Conservation (phyloP, 2,797 vertebrate species). For the Sebastiscus albofasciatus region DNA sequence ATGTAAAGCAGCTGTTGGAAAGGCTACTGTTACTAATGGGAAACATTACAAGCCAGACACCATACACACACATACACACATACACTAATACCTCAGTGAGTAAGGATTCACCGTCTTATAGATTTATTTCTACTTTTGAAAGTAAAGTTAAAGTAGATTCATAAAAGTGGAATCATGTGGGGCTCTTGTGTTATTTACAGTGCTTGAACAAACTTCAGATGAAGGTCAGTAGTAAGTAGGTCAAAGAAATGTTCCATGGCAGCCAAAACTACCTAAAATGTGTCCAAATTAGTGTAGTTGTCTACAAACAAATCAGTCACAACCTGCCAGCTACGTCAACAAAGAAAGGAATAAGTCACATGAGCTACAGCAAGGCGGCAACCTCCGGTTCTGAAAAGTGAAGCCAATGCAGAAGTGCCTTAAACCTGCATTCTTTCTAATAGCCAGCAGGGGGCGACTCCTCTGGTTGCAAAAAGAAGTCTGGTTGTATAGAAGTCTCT, state of each 20-base stretch:
- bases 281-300: not conserved
- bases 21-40: conserved; percentile 61
- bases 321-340: not conserved
- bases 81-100: not conserved
- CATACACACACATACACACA: not conserved
- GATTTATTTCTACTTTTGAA: not conserved
- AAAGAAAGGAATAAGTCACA: not conserved
- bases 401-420: not conserved
- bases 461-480: not conserved
- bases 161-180: not conserved
- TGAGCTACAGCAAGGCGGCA: not conserved
- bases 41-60: conserved; percentile 42
- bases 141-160: not conserved
- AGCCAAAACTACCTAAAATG: not conserved
- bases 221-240: not conserved
- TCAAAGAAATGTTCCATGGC: not conserved
- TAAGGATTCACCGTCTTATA: not conserved
- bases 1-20: conserved; percentile 65
- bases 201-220: not conserved
- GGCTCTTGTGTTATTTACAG: not conserved
- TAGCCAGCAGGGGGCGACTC: not conserved
- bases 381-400: not conserved
- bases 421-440: not conserved
- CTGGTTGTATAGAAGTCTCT: no score
- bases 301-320: not conserved